phyloP scores from a whole-genome alignment of 2,113 vertebrate species.

The Astatotilapia flaviijosephi region DNA sequence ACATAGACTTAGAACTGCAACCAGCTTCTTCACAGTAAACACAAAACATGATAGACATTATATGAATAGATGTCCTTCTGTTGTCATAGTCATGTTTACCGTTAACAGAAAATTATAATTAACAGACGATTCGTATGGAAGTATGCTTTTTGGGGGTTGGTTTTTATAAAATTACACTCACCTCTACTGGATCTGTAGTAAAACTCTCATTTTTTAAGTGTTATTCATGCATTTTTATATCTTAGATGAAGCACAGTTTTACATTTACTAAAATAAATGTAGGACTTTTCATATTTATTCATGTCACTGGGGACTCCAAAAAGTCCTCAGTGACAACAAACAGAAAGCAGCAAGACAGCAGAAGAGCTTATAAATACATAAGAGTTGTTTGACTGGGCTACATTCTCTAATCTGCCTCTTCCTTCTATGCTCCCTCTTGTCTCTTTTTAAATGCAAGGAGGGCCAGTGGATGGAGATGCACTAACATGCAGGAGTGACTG shows the following conservation, averaged over 20 bases:
- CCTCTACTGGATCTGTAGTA: neutral
- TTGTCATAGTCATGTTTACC: neutral
- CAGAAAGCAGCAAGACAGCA: neutral
- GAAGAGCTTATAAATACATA: neutral
- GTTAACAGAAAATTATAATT: neutral
- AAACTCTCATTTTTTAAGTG: neutral
- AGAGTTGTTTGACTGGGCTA: neutral
- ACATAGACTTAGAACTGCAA: neutral
- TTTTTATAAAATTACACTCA: neutral
- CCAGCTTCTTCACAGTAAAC: neutral
- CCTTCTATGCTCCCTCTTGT: neutral
- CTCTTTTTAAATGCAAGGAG: neutral
- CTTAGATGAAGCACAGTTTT: neutral
- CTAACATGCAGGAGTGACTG: neutral
- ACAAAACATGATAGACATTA: neutral
- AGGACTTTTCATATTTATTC: neutral
- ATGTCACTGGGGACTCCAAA: neutral
- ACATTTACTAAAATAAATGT: neutral
- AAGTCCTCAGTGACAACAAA: neutral
- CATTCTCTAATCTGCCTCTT: neutral
- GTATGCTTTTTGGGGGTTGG: neutral
- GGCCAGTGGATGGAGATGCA: neutral
- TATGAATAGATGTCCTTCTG: neutral
- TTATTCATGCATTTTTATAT: neutral
- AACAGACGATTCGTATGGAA: neutral